Base-by-base conservation (phyloP, 2,113 vertebrate genomes). In the Heterotis niloticus region DNA sequence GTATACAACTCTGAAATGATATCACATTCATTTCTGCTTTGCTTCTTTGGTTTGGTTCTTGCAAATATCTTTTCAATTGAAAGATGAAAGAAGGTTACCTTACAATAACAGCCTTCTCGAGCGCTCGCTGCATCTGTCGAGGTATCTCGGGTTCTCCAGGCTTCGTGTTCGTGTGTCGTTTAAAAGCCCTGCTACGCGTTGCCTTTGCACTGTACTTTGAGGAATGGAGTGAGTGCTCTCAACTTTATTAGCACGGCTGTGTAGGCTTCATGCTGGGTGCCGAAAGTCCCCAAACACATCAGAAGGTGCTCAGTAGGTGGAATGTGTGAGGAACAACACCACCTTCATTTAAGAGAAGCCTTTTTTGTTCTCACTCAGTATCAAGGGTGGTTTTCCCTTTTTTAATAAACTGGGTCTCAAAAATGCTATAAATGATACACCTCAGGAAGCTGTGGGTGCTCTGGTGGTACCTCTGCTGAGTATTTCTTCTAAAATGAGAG, bases 391-490 rank as follows among this genome's bases (percentile, higher is more conserved):
- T 56, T 74, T 74, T 74, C 71, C 71, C 54, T 23, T 54, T 74
- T 56, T 74, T 74, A 74, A 74, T 57, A 57, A 57, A 54, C 71
- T 17, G 51, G 51, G 51, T 57, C 71, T 73, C 51, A 56, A 73
- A 73, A 73, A 51, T 56, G 71, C 71, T 74, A 57, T 44, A 74
- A 57, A 72, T 72, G 69, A 72, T 54, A 52, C 69, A 57, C n/a
- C 51, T 23, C 71, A 56, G 54, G 71, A 74, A 74, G 71, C 14
- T 57, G 71, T 57, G 51, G 52, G 69, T 52, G 69, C 69, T n/a
- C 11, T n/a, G 54, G 34, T 72, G 51, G 69, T 72, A 72, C 69
- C 56, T 56, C 16, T 28, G 26, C 54, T 74, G 14, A 74, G 57
- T 52, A 59, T 74, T n/a, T 75, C 28, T 64, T 75, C n/a, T 23